Conservation (phyloP, 92 coral and sea anemone species). For the Isaurus tuberculatus region DNA sequence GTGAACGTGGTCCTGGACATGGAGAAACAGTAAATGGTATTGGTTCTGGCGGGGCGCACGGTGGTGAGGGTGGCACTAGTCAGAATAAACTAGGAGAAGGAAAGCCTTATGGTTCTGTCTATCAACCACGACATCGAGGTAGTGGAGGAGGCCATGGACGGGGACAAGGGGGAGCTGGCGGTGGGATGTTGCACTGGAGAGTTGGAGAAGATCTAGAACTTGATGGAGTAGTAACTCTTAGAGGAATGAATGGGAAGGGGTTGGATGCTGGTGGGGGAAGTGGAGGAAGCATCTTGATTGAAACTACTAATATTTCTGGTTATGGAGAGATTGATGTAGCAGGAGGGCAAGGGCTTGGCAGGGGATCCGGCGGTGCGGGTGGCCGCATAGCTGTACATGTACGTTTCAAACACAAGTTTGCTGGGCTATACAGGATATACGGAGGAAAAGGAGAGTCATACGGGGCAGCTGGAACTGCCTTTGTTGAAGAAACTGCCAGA, state of each 20-base stretch:
- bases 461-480: conserved; percentile 75
- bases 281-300: conserved; percentile 70
- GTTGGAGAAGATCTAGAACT: conserved; percentile 67
- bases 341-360: conserved; percentile 64
- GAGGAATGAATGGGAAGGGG: conserved; percentile 67
- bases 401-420: conserved; percentile 71
- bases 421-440: conserved; percentile 65
- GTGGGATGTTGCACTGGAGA: conserved; percentile 72
- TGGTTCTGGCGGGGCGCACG: conserved; percentile 78
- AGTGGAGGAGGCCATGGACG: conserved; percentile 78
- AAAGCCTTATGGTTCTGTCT: conserved; percentile 66
- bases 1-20: conserved; percentile 64
- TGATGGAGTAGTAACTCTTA: conserved; percentile 66
- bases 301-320: conserved; percentile 73
- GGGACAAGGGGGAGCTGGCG: conserved; percentile 72
- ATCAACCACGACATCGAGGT: conserved; percentile 61
- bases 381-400: conserved; percentile 70
- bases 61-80: conserved; percentile 70
- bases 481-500: conserved; percentile 75
- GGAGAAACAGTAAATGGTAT: conserved; percentile 54
- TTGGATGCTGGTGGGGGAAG: conserved; percentile 73
- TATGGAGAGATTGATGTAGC: conserved; percentile 66
- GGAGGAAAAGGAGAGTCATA: conserved; percentile 65
- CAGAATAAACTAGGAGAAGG: conserved; percentile 38
- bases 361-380: conserved; percentile 72